Base-by-base conservation (phyloP, 2,888 invertebrate species). In the Alsophila aescularia region DNA sequence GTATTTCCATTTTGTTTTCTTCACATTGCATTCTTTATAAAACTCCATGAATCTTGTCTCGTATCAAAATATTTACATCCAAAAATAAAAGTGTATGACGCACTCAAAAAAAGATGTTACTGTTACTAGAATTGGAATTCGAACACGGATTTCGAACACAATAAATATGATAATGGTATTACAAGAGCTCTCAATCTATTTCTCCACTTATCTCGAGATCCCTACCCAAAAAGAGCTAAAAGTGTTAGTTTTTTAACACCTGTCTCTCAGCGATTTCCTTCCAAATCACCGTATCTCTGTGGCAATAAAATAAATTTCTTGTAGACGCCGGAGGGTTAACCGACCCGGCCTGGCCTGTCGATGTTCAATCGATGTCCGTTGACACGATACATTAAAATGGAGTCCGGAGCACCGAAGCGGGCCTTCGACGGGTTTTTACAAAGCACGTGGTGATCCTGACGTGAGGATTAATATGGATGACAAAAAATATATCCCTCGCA, bases 291-390 rank as follows among this genome's bases (percentile, higher is more conserved):
- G 86, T 90, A 90, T 90, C 90, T 90, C 80, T 82, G 83, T 69
- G 75, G 90, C 85, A 89, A 90, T 91, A 90, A 90, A 90, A 91
- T 91, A 91, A 90, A 90, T 90, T 90, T 87, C 78, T 77, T 87
- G 84, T 85, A 82, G 87, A 85, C 89, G 90, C 88, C 87, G 80
- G 85, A 90, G 91, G 90, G 89, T 85, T 83, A 86, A 73, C 71
- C 73, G 69, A 72, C 74, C 67, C 75, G 69, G 72, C 74, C 68
- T 74, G 73, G 81, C 79, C 81, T 85, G 87, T 87, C 90, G 87
- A 87, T 89, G 89, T 86, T 88, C 90, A 85, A 85, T 88, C 88
- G 87, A 85, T 90, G 90, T 88, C 81, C 89, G 88, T 86, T 90
- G 90, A 90, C 91, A 90, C 89, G 87, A 88, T 85, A 87, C 88